Evolutionary conservation across 1,140 invertebrate genomes (phyloP).

Genomic region (Lutraria rhynchaena): DNA sequence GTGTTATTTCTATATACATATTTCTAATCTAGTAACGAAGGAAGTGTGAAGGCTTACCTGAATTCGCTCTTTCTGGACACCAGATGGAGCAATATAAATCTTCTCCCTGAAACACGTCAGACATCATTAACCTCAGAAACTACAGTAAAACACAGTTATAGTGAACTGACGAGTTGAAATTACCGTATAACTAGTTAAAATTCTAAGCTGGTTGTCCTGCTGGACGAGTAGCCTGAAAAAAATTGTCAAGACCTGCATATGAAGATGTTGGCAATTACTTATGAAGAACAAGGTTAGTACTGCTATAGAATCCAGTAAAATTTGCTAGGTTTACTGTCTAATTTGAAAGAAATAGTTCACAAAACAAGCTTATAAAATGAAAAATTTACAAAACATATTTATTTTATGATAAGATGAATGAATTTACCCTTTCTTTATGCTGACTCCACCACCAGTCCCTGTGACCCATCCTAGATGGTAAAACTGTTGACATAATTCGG

Average conservation of each 20-base stretch:
- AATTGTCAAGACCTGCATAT: too few species aligned
- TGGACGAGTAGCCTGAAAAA: too few species aligned
- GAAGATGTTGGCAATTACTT: too few species aligned
- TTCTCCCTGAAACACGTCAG: too few species aligned
- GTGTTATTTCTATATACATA: too few species aligned
- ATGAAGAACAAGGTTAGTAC: too few species aligned
- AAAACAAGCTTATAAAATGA: neutral
- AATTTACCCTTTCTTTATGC: conserved; percentile 91
- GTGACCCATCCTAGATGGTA: conserved; percentile 98
- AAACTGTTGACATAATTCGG: conserved; percentile 93
- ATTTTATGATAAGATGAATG: neutral
- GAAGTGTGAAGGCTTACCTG: conserved; percentile 65
- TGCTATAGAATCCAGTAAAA: too few species aligned
- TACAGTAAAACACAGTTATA: neutral
- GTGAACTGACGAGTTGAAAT: too few species aligned
- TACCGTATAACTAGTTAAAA: too few species aligned
- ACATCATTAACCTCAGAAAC: too few species aligned
- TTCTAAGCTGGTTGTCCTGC: too few species aligned
- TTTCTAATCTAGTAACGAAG: too few species aligned
- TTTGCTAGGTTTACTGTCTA: neutral
- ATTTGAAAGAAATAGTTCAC: neutral
- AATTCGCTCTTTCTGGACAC: conserved; percentile 97
- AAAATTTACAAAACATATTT: neutral
- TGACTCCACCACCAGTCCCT: conserved; percentile 96
- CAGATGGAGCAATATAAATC: conserved; percentile 98